Conservation (phyloP, 2,113 vertebrate species). For the Notiomystis cincta region DNA sequence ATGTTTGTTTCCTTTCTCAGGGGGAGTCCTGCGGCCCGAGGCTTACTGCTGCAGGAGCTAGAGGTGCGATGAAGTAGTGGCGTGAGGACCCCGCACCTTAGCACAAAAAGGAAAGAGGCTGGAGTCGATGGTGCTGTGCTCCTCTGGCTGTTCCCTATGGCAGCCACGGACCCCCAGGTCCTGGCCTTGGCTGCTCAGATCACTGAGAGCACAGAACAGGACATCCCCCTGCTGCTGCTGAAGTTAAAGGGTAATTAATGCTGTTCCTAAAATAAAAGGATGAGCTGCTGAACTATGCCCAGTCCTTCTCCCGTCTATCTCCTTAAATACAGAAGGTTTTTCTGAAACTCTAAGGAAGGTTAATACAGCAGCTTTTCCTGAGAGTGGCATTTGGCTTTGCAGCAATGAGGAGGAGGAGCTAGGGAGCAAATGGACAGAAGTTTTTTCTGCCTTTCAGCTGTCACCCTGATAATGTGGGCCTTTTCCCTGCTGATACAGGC, state of each 20-base stretch:
- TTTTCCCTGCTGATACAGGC: background rate
- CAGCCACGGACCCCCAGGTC: conserved; percentile 59
- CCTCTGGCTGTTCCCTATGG: background rate
- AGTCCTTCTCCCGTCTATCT: background rate
- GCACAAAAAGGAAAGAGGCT: background rate
- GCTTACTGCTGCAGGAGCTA: background rate
- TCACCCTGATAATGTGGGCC: background rate
- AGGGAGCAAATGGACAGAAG: background rate
- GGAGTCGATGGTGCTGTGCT: background rate
- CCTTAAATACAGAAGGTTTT: background rate
- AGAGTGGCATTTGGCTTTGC: background rate
- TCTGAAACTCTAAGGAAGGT: background rate
- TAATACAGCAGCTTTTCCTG: background rate
- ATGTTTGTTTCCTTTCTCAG: background rate
- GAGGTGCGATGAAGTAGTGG: background rate
- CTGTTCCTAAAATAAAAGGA: background rate
- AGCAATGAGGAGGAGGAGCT: background rate
- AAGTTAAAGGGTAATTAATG: conserved; percentile 75
- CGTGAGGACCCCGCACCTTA: background rate
- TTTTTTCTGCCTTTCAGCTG: background rate
- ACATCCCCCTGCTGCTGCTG: conserved; percentile 72
- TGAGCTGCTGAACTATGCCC: background rate
- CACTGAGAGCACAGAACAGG: conserved; percentile 68
- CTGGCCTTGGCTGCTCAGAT: conserved; percentile 72
- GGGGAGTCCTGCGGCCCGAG: background rate